Percentiles rank a stretch among this genome's conserved stretches.
Evolutionary conservation across 1,140 invertebrate genomes (phyloP).

Genomic region (Bombus ignitus): DNA sequence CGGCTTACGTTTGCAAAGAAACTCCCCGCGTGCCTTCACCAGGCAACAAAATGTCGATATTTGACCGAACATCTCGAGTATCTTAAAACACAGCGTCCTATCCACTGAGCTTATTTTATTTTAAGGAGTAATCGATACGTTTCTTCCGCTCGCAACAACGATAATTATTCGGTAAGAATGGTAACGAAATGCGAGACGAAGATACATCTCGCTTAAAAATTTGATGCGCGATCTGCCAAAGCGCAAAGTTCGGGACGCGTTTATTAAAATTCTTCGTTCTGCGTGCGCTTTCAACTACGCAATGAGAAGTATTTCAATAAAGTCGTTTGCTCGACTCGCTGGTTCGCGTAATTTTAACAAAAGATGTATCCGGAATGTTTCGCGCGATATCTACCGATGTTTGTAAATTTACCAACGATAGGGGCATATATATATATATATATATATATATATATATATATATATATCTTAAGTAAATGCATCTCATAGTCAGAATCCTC

Average conservation of each 20-base stretch:
- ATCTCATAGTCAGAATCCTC: not conserved
- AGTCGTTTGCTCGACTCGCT: not conserved
- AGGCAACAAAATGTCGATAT: conserved; percentile 59
- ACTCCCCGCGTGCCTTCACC: conserved; percentile 43
- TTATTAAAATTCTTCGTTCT: conserved; percentile 15
- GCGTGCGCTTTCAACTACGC: not conserved
- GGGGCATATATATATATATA: no score
- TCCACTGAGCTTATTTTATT: not conserved
- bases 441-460: no score
- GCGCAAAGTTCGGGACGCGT: not conserved
- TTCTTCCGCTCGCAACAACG: not conserved
- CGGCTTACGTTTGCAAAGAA: conserved; percentile 59
- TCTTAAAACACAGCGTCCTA: conserved; percentile 2
- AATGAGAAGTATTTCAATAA: not conserved
- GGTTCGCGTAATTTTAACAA: no score
- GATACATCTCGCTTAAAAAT: not conserved
- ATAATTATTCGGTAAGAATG: not conserved
- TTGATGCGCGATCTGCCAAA: fast-evolving
- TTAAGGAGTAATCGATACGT: not conserved
- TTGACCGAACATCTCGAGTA: conserved; percentile 1
- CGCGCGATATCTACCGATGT: no score
- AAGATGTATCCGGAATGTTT: no score
- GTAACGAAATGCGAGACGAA: not conserved
- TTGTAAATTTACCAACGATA: no score
- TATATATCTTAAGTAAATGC: no score